These are phyloP conservation scores for Clupea harengus DNA, from an alignment of 2,113 vertebrate species.

Conservation along the genomic window DNA sequence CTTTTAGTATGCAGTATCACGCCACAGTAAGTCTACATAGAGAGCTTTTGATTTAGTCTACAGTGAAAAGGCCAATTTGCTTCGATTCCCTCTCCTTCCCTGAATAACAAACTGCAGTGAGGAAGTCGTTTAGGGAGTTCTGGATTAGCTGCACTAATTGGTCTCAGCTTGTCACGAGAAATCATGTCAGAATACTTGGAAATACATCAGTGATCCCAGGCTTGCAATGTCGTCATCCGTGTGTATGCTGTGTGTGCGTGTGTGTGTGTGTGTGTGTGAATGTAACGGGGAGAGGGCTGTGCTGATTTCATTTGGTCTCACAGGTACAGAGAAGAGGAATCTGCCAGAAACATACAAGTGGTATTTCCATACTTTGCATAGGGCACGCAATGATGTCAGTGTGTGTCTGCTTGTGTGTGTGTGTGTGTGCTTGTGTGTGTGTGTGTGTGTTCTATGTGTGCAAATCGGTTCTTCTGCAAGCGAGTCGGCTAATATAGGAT, in stretches of 20 bases:
- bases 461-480: neutral
- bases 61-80: neutral
- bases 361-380: neutral
- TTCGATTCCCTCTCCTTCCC: neutral
- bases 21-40: neutral
- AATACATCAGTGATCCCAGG: neutral
- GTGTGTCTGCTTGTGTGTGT: neutral
- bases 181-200: neutral
- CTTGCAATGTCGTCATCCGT: conserved; percentile 4
- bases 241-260: neutral
- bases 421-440: neutral
- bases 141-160: conserved; percentile 8
- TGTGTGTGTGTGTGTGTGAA: too few species aligned
- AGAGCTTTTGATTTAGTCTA: neutral
- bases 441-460: neutral
- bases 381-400: neutral
- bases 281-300: neutral
- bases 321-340: neutral
- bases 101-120: neutral
- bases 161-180: neutral
- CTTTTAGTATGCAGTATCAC: neutral
- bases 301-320: neutral
- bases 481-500: neutral
- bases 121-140: neutral
- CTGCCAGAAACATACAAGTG: neutral